phyloP scores from a whole-genome alignment of 1,140 invertebrate species.

The Drepana arcuata region DNA sequence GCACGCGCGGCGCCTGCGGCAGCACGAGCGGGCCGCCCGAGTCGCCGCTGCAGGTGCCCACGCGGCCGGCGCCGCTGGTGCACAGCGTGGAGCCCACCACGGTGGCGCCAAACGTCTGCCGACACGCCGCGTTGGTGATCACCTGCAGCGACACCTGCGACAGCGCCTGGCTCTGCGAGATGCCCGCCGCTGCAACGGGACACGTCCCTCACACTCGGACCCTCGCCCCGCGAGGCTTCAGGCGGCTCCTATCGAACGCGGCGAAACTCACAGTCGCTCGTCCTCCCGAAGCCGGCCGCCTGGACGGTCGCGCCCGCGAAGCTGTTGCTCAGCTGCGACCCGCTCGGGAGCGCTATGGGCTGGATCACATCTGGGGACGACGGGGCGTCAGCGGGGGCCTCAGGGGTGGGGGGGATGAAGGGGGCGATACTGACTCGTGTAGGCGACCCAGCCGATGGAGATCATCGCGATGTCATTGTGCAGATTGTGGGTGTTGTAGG shows the following conservation, averaged over 20 bases:
- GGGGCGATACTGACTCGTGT: slow-evolving; percentile 19
- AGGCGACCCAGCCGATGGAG: slow-evolving; percentile 8
- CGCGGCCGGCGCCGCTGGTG: slow-evolving; percentile 13
- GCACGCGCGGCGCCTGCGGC: slow-evolving; percentile 8
- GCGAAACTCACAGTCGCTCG: slow-evolving; percentile 15
- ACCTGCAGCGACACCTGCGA: slow-evolving; percentile 22
- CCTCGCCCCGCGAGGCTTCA: not conserved
- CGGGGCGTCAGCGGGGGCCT: not conserved
- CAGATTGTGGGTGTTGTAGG: slow-evolving; percentile 12
- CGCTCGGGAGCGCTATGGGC: slow-evolving; percentile 8
- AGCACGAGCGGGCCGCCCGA: slow-evolving; percentile 64
- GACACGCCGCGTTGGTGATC: slow-evolving; percentile 23
- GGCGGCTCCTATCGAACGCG: not conserved
- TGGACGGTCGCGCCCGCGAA: slow-evolving; percentile 14
- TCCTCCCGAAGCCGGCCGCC: slow-evolving; percentile 20
- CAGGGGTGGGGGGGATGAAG: no score
- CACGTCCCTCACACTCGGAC: not conserved
- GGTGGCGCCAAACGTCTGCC: slow-evolving; percentile 14
- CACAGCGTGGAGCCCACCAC: slow-evolving; percentile 19
- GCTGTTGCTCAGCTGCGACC: slow-evolving; percentile 6
- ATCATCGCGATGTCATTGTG: slow-evolving; percentile 23
- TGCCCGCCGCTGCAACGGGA: slow-evolving; percentile 13
- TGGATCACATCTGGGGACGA: slow-evolving; percentile 14
- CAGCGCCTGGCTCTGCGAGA: slow-evolving; percentile 16
- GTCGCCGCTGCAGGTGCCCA: slow-evolving; percentile 42